Conservation (phyloP, 2,797 vertebrate species). For the Fratercula arctica region DNA sequence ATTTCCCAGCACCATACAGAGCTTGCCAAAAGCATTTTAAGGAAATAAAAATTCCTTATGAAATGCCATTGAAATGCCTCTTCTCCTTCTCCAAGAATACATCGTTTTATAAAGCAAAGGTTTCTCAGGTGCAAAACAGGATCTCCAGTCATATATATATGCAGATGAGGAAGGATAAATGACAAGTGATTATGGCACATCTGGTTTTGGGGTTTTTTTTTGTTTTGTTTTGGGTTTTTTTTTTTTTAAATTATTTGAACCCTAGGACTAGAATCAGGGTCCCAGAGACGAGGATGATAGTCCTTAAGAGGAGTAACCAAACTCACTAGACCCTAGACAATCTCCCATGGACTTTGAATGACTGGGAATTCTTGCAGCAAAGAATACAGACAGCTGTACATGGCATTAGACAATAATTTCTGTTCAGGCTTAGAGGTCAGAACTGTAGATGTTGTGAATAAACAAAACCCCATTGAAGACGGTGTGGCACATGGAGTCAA, state of each 20-base stretch:
- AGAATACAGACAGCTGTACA: neutral
- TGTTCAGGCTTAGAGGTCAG: neutral
- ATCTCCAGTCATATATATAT: neutral
- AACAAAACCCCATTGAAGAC: neutral
- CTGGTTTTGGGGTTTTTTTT: no score
- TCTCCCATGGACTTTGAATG: neutral
- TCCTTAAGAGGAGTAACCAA: neutral
- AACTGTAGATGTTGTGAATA: neutral
- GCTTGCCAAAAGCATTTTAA: neutral
- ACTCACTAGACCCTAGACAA: fast-evolving
- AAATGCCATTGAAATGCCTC: neutral
- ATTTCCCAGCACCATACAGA: neutral
- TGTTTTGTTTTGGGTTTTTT: no score
- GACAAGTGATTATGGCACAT: neutral
- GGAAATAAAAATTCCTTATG: neutral
- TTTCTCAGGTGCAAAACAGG: neutral
- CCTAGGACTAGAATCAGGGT: neutral
- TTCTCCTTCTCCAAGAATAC: neutral
- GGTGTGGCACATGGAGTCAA: neutral
- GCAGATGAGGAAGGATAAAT: neutral
- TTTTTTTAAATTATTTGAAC: neutral
- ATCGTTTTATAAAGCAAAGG: neutral
- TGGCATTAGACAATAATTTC: neutral
- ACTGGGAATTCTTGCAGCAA: neutral
- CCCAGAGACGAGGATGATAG: neutral